Percentiles rank a stretch among this genome's conserved stretches.
phyloP scores from a whole-genome alignment of 1,140 invertebrate genomes.

The Papilio xuthus region DNA sequence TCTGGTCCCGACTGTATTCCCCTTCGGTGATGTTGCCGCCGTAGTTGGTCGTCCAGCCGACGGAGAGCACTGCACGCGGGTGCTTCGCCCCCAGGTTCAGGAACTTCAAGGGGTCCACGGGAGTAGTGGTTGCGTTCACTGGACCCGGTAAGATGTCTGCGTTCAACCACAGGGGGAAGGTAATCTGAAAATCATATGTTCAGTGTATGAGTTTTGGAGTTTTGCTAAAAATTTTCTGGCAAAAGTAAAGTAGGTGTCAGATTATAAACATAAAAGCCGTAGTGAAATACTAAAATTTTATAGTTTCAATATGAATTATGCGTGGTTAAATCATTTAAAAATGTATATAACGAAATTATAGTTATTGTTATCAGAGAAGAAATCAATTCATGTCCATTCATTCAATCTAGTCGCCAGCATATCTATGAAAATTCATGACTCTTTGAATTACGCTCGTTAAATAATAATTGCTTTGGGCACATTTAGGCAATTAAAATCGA shows the following conservation, averaged over 20 bases:
- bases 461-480: slow-evolving; percentile 45
- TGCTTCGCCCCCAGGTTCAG: slow-evolving; percentile 81
- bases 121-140: slow-evolving; percentile 82
- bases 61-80: slow-evolving; percentile 87
- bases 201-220: not conserved
- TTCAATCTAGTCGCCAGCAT: slow-evolving; percentile 26
- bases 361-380: slow-evolving; percentile 7
- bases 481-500: slow-evolving; percentile 46
- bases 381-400: slow-evolving; percentile 26
- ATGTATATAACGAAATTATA: not conserved
- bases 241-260: not conserved
- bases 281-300: not conserved
- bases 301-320: not conserved
- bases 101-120: slow-evolving; percentile 88
- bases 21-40: slow-evolving; percentile 80
- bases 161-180: slow-evolving; percentile 92
- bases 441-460: slow-evolving; percentile 44
- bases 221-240: not conserved
- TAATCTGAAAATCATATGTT: slow-evolving; percentile 82
- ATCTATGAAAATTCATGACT: slow-evolving; percentile 40
- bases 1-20: slow-evolving; percentile 86
- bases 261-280: not conserved
- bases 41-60: slow-evolving; percentile 93
- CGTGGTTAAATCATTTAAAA: not conserved
- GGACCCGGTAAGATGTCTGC: slow-evolving; percentile 93